Percentiles rank a stretch among this genome's conserved stretches.
Conservation (phyloP, 2,113 vertebrate genomes). For the Psammodynastes pulverulentus region DNA sequence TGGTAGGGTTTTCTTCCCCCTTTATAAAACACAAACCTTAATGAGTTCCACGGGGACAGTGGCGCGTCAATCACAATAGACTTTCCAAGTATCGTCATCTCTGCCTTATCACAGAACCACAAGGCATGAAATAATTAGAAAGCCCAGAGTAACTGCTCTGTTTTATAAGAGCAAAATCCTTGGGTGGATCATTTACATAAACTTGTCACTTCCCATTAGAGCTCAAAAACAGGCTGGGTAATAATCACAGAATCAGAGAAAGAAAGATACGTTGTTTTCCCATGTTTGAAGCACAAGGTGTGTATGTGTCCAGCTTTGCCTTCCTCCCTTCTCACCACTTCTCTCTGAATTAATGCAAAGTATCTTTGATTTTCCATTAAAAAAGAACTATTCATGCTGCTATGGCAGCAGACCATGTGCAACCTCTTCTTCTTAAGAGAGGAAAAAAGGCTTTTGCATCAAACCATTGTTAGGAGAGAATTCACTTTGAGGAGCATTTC, state of each 20-base stretch:
- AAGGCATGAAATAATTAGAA: conserved; percentile 88
- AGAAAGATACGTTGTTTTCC: conserved; percentile 59
- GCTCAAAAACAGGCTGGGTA: conserved; percentile 63
- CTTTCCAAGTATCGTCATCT: conserved; percentile 75
- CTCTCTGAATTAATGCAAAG: conserved; percentile 66
- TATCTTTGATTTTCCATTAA: conserved; percentile 76
- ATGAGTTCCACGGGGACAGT: conserved; percentile 82
- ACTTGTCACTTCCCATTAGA: conserved; percentile 79
- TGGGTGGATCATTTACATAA: conserved; percentile 80
- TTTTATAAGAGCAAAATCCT: conserved; percentile 80
- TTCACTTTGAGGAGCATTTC: conserved; percentile 76
- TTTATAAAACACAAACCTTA: conserved; percentile 71
- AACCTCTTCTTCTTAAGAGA: conserved; percentile 71
- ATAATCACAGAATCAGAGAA: conserved; percentile 61
- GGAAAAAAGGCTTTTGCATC: conserved; percentile 71
- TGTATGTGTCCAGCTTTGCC: conserved; percentile 63
- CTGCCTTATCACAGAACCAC: conserved; percentile 78
- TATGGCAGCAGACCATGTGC: conserved; percentile 74
- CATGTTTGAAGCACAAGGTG: conserved; percentile 60
- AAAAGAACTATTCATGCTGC: conserved; percentile 73
- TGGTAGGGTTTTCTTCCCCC: conserved; percentile 66
- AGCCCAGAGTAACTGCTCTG: conserved; percentile 81
- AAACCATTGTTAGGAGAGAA: conserved; percentile 79
- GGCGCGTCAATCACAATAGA: conserved; percentile 78
- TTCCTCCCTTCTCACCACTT: conserved; percentile 26